These are phyloP conservation scores for Aporrectodea caliginosa DNA, from an alignment of 1,140 invertebrate species.

Conservation along the genomic window DNA sequence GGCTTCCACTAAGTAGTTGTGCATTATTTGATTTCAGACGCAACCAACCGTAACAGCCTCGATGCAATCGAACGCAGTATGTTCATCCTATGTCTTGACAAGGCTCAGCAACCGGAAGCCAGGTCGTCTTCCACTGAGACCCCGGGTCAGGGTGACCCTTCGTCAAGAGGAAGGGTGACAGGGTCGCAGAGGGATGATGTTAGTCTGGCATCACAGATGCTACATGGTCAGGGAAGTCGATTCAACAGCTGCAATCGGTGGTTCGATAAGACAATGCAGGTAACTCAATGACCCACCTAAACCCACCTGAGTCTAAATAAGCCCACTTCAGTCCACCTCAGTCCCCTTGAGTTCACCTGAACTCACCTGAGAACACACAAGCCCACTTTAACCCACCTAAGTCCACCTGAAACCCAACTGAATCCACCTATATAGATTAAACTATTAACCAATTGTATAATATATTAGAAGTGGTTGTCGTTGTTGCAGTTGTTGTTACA, in stretches of 20 bases:
- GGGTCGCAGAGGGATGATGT: conserved; percentile 67
- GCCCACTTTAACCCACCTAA: no score
- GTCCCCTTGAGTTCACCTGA: no score
- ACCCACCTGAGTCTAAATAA: no score
- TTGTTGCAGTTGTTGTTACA: no score
- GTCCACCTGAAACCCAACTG: no score
- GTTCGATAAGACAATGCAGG: conserved; percentile 95
- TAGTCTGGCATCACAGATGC: conserved; percentile 75
- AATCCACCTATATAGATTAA: no score
- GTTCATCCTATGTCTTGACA: conserved; percentile 84
- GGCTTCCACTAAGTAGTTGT: no score
- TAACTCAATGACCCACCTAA: conserved; percentile 44
- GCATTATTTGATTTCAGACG: conserved; percentile 66
- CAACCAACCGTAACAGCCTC: conserved; percentile 74
- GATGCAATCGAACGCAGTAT: conserved; percentile 78
- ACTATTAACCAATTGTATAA: no score
- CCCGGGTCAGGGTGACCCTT: background rate
- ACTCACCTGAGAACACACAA: no score
- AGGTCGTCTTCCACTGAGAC: background rate
- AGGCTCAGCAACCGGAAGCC: no score
- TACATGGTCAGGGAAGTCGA: conserved; percentile 83
- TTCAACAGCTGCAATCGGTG: conserved; percentile 86
- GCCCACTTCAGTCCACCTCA: no score
- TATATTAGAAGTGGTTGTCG: no score
- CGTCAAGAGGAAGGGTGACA: background rate